Base-by-base conservation (phyloP, 2,888 invertebrate genomes). In the Sialis fuliginosa region DNA sequence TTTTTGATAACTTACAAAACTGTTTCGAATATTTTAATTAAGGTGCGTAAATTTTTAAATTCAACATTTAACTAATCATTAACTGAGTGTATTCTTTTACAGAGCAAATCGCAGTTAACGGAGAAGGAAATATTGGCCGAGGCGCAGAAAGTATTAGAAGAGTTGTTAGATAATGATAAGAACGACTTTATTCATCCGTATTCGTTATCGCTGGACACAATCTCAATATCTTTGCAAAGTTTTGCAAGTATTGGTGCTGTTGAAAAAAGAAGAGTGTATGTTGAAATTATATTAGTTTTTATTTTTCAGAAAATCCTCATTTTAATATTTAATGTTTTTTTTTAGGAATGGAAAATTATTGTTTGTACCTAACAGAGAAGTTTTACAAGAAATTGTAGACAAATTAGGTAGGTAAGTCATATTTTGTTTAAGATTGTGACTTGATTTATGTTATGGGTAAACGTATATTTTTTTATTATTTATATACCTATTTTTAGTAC, bases 171-270 rank as follows among this genome's bases (percentile, higher is more conserved):
- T 39, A 32, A 58, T 77, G 4, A 59, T 59, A 22, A 56, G 62
- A 34, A 58, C 59, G 46, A 54, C 57, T 9, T 59, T 61, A 39
- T 58, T 62, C 83, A 84, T 65, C 83, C 85, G 0, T 84, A 83
- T 64, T 76, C 79, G 53, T 68, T 88, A 48, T 81, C 81, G 39
- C 67, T 87, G 52, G 86, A 87, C 52, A 69, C 72, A 46, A 64
- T 71, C 43, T 66, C 63, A 34, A 72, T 72, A 61, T 77, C 77
- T 52, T 57, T 79, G 43, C 66, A 65, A 41, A 74, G 75, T 2
- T 66, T 79, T 1, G 60, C 62, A 5, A 63, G 65, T 33, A 61
- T 62, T 9, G 64, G 63, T 2, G 67, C 64, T 1, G 52, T 72
- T 1, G 31, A 48, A 1, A 68, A 62, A 52, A 58, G 46, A 33